These are phyloP conservation scores for Urocynchramus pylzowi DNA, from an alignment of 2,113 vertebrate genomes.

Conservation along the genomic window DNA sequence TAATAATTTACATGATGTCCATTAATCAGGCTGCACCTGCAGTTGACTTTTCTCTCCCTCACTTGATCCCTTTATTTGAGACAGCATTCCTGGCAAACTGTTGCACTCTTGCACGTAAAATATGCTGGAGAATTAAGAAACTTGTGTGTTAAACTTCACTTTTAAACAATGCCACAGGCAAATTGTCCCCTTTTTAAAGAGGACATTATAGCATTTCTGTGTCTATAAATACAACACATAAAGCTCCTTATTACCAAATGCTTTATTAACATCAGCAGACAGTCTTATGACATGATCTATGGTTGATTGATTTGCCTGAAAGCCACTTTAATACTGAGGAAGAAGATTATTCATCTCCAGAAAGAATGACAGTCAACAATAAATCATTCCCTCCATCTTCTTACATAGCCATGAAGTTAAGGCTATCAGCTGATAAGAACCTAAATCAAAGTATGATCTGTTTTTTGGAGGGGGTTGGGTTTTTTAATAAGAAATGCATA, in stretches of 20 bases:
- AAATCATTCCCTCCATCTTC: conserved; percentile 70
- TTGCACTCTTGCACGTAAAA: neutral
- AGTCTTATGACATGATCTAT: conserved; percentile 70
- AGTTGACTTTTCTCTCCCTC: neutral
- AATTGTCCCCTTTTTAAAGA: conserved; percentile 18
- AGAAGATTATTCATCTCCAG: conserved; percentile 72
- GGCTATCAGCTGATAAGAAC: conserved; percentile 60
- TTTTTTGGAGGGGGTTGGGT: neutral
- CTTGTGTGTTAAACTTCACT: neutral
- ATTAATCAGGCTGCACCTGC: neutral
- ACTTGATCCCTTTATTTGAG: neutral
- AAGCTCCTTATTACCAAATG: conserved; percentile 71
- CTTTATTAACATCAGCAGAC: conserved; percentile 74
- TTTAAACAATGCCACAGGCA: neutral
- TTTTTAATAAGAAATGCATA: conserved; percentile 2
- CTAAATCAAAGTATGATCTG: conserved; percentile 66
- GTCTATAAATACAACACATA: conserved; percentile 69
- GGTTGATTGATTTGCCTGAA: conserved; percentile 74
- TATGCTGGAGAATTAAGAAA: neutral
- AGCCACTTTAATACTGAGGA: conserved; percentile 72
- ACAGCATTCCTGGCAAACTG: neutral
- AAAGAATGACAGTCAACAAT: conserved; percentile 73
- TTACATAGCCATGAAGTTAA: conserved; percentile 66
- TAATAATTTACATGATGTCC: neutral
- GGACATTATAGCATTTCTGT: conserved; percentile 29